Conservation (phyloP, 2,113 vertebrate genomes). For the Gymnarchus niloticus region DNA sequence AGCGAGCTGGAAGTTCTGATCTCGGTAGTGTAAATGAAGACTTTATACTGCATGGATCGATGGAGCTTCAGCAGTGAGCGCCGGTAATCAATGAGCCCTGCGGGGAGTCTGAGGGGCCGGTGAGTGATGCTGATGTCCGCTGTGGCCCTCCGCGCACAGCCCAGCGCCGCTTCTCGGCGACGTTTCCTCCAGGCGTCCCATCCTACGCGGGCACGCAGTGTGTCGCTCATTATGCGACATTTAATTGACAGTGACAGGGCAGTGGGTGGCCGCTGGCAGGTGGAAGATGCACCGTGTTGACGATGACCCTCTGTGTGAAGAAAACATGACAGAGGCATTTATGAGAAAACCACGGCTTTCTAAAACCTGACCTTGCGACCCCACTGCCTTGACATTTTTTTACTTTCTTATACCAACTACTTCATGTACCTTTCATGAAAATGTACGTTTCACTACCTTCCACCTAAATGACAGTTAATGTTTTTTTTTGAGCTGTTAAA, state of each 20-base stretch:
- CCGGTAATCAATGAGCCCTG: conserved; percentile 58
- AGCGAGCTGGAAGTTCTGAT: conserved; percentile 48
- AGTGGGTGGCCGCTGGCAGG: neutral
- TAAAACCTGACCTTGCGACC: neutral
- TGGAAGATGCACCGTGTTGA: neutral
- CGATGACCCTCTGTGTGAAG: neutral
- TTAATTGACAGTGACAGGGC: conserved; percentile 24
- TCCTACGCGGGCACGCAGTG: neutral
- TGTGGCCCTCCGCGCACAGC: conserved; percentile 41
- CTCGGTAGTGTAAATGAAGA: conserved; percentile 65
- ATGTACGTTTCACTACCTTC: neutral
- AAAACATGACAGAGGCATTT: neutral
- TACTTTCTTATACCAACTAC: neutral
- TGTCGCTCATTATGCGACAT: conserved; percentile 15
- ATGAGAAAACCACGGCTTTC: neutral
- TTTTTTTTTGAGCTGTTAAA: neutral
- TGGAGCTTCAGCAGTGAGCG: conserved; percentile 52
- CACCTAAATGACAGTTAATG: neutral
- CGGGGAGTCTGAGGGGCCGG: conserved; percentile 44
- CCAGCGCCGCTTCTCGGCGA: neutral
- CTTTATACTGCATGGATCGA: conserved; percentile 69
- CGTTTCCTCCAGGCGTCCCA: neutral
- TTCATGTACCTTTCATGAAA: neutral
- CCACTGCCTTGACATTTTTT: neutral
- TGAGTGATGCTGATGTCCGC: conserved; percentile 47